Evolutionary conservation across 2,797 vertebrate genomes (phyloP), one percentile per base, ranked within the genome.

Genomic region (Malurus leucopterus): DNA sequence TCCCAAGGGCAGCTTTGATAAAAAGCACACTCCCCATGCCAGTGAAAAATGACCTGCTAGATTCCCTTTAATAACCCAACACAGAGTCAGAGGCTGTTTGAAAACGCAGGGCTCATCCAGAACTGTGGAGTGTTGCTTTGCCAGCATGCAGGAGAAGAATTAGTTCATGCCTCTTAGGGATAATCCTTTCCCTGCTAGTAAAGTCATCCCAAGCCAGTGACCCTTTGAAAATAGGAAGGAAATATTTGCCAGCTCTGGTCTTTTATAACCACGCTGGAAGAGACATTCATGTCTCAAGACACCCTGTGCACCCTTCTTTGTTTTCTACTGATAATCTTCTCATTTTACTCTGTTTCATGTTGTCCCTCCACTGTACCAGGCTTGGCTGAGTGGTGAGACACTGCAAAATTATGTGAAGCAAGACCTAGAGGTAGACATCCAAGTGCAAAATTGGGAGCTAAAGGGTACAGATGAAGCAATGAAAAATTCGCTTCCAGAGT

Each of bases 401-500:
- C 44, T 68, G 38, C 63, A 93, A 75, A 92, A 62, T 72, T 63
- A 55, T 8, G 49, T 89, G 68, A 87, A 71, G 79, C 76, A 65
- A 89, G 75, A 79, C 50, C 71, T 71, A 61, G 68, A 30, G 82
- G 65, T 11, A 1, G 32, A 43, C 53, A 75, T 75, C 38, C 67
- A 86, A 81, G 41, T 36, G 38, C 47, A 78, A 75, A 73, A 78
- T 8, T 17, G 67, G 59, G 53, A 86, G 51, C 21, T 85, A 92
- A 93, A 65, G 47, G 15, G 63, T 85, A 65, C 59, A 90, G 89
- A 89, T 86, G 91, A 93, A 88, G 75, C 55, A 89, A 65, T 46
- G 76, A 84, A 57, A 74, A 84, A 78, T 46, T 75, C 0, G 0
- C 7, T 93, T 84, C 36, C 55, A 67, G 41, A 55, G 76, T 78